These are phyloP conservation scores for Porites lutea DNA, from an alignment of 64 coral and sea anemone species.

Conservation along the genomic window DNA sequence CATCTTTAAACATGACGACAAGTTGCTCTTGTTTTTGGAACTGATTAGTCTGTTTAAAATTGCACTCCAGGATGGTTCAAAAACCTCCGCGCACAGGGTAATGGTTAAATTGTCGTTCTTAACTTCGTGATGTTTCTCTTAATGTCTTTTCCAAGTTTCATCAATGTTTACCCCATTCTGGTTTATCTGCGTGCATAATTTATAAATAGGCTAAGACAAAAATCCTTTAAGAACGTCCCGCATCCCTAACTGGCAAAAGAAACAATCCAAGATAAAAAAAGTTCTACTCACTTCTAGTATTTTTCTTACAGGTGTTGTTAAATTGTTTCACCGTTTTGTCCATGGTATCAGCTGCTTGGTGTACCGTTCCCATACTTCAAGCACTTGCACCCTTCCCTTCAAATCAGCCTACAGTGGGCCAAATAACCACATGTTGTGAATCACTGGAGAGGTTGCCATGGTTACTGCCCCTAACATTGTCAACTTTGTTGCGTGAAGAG, in stretches of 20 bases:
- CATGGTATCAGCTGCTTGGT: slow-evolving; percentile 6
- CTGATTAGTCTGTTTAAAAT: slow-evolving; percentile 38
- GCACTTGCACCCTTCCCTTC: neutral
- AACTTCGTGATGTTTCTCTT: too few relatives aligned
- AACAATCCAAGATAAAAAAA: too few relatives aligned
- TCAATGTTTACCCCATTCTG: too few relatives aligned
- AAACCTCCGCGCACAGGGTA: slow-evolving; percentile 5
- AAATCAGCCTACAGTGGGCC: neutral
- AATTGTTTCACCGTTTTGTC: slow-evolving; percentile 29
- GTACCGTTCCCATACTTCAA: slow-evolving; percentile 24
- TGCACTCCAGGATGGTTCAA: neutral
- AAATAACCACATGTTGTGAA: neutral
- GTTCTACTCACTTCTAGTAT: neutral
- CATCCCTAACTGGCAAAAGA: too few relatives aligned
- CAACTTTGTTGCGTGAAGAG: slow-evolving; percentile 11
- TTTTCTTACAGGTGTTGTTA: neutral
- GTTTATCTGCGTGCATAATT: too few relatives aligned
- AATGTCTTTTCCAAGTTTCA: too few relatives aligned
- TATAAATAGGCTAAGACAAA: too few relatives aligned
- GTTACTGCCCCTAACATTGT: slow-evolving; percentile 34
- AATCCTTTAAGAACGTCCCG: too few relatives aligned
- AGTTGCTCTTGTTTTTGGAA: slow-evolving; percentile 25
- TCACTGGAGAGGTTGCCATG: slow-evolving; percentile 7
- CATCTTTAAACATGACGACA: neutral
- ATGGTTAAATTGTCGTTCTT: neutral